Evolutionary conservation across 1,140 invertebrate species (phyloP).

Genomic region (Manduca sexta): DNA sequence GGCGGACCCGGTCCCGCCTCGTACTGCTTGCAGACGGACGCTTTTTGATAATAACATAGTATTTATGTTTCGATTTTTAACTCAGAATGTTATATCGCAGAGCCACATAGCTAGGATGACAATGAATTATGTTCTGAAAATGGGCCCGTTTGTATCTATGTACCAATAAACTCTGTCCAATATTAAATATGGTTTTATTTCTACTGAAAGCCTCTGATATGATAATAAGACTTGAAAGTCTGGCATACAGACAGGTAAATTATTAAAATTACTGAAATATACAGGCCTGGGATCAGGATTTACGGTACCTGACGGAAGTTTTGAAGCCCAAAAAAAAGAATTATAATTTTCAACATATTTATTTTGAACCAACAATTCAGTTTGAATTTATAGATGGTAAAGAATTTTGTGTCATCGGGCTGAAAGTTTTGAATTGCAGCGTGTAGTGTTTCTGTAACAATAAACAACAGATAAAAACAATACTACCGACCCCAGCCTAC

Average conservation of each 20-base stretch:
- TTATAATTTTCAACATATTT: no score
- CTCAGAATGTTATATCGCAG: conserved; percentile 24
- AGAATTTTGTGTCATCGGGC: conserved; percentile 8
- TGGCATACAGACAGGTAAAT: no score
- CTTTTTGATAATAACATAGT: conserved; percentile 67
- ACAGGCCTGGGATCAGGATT: no score
- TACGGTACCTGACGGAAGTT: no score
- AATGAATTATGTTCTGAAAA: conserved; percentile 49
- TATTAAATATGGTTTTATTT: conserved; percentile 40
- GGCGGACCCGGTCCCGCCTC: no score
- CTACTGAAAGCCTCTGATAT: no score
- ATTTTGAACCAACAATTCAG: no score
- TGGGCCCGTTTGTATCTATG: conserved; percentile 61
- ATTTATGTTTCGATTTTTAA: conserved; percentile 67
- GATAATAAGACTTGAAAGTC: no score
- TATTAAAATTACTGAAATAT: no score
- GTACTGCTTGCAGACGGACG: conserved; percentile 50
- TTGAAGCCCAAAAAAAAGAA: no score
- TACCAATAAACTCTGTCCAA: conserved; percentile 69
- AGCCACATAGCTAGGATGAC: conserved; percentile 7
- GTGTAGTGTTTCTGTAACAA: conserved; percentile 29
- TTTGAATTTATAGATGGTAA: conserved; percentile 28
- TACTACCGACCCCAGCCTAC: no score
- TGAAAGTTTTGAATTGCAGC: conserved; percentile 1
- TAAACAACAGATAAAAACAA: conserved; percentile 2